Percentiles rank a stretch among this genome's conserved stretches.
These are phyloP conservation scores for Hippasteria phrygiana DNA, from an alignment of 53 echinoderm and acorn worm genomes.

Conservation along the genomic window DNA sequence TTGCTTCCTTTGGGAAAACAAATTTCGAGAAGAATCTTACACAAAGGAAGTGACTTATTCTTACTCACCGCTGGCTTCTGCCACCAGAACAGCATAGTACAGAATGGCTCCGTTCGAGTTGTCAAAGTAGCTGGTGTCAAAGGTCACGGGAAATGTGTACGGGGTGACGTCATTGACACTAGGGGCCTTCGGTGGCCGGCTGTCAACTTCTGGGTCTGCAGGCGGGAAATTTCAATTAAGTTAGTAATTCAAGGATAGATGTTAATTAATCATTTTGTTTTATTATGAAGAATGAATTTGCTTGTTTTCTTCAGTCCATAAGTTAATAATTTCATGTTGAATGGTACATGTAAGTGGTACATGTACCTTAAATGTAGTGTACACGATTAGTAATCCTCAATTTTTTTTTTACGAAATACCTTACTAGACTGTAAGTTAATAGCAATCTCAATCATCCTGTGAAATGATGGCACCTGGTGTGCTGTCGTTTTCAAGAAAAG, in stretches of 20 bases:
- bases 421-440: too few relatives aligned
- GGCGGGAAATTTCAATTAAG: not conserved
- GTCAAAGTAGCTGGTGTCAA: conserved; percentile 84
- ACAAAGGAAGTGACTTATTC: conserved; percentile 26
- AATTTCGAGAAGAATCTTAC: not conserved
- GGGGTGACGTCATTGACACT: conserved; percentile 56
- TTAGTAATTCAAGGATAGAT: not conserved
- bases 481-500: too few relatives aligned
- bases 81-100: conserved; percentile 68
- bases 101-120: conserved; percentile 73
- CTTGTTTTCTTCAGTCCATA: too few relatives aligned
- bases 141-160: conserved; percentile 77
- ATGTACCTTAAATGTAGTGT: too few relatives aligned
- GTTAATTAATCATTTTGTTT: too few relatives aligned
- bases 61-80: conserved; percentile 79
- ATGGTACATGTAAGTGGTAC: too few relatives aligned
- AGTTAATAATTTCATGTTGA: too few relatives aligned
- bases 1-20: not conserved
- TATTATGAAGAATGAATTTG: too few relatives aligned
- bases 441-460: too few relatives aligned
- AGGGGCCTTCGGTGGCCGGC: conserved; percentile 45
- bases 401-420: too few relatives aligned
- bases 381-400: too few relatives aligned
- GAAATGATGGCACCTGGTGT: too few relatives aligned
- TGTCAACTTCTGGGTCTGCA: conserved; percentile 45